Percentiles rank a stretch among this genome's conserved stretches.
Evolutionary conservation across 1,140 invertebrate species (phyloP).

Genomic region (Palaemon carinicauda): DNA sequence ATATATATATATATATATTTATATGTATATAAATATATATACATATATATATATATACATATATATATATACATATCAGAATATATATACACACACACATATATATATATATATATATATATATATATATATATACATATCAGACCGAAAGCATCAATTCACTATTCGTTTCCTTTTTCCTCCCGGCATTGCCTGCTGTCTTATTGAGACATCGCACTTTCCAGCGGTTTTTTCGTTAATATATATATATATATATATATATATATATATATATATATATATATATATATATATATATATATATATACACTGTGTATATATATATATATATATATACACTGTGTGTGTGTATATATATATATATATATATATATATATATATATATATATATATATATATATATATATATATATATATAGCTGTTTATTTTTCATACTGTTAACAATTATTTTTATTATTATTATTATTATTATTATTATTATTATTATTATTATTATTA

Average conservation of each 20-base stretch:
- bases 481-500: too few relatives aligned
- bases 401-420: too few relatives aligned
- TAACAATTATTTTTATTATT: too few relatives aligned
- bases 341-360: not conserved
- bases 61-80: not conserved
- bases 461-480: too few relatives aligned
- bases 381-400: not conserved
- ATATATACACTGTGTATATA: not conserved
- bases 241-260: not conserved
- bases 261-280: not conserved
- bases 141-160: too few relatives aligned
- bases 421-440: too few relatives aligned
- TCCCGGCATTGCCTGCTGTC: too few relatives aligned
- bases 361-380: not conserved
- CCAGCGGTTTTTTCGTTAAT: too few relatives aligned
- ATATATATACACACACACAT: not conserved
- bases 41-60: not conserved
- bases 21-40: not conserved
- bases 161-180: too few relatives aligned
- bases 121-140: not conserved
- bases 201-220: too few relatives aligned
- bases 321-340: not conserved
- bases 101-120: not conserved
- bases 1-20: not conserved
- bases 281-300: conserved; percentile 9